These are phyloP conservation scores for Psilanteris sp. DNA, from an alignment of 1,140 invertebrate species.

Conservation along the genomic window DNA sequence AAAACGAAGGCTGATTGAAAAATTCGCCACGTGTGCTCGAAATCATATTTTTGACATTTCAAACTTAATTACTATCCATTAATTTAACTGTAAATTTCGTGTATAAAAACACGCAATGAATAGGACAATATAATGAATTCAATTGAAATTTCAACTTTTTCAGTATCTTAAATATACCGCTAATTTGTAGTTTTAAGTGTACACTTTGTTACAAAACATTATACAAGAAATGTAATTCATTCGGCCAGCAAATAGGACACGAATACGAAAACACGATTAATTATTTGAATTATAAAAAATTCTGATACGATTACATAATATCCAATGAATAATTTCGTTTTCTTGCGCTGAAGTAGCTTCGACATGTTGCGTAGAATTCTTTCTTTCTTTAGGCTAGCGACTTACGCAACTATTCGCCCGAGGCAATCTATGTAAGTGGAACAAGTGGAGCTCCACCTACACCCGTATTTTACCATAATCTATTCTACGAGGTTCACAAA, in stretches of 20 bases:
- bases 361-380: slow-evolving; percentile 44
- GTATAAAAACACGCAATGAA: too few species aligned
- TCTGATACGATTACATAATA: slow-evolving; percentile 26
- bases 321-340: slow-evolving; percentile 46
- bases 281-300: slow-evolving; percentile 18
- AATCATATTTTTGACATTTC: too few species aligned
- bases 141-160: too few species aligned
- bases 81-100: too few species aligned
- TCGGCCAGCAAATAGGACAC: not conserved
- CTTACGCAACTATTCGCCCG: slow-evolving; percentile 54
- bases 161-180: too few species aligned
- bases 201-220: not conserved
- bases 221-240: not conserved
- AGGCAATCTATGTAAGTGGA: slow-evolving; percentile 56
- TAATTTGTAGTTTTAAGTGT: too few species aligned
- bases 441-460: slow-evolving; percentile 63
- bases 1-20: slow-evolving; percentile 14
- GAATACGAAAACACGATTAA: slow-evolving; percentile 16
- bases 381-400: slow-evolving; percentile 50
- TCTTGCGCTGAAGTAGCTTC: slow-evolving; percentile 21
- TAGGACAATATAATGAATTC: too few species aligned
- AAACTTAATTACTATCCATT: too few species aligned
- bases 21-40: too few species aligned
- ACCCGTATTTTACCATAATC: slow-evolving; percentile 55
- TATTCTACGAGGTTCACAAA: slow-evolving; percentile 29